These are phyloP conservation scores for Xestia xanthographa DNA, from an alignment of 2,888 invertebrate genomes.

Conservation along the genomic window DNA sequence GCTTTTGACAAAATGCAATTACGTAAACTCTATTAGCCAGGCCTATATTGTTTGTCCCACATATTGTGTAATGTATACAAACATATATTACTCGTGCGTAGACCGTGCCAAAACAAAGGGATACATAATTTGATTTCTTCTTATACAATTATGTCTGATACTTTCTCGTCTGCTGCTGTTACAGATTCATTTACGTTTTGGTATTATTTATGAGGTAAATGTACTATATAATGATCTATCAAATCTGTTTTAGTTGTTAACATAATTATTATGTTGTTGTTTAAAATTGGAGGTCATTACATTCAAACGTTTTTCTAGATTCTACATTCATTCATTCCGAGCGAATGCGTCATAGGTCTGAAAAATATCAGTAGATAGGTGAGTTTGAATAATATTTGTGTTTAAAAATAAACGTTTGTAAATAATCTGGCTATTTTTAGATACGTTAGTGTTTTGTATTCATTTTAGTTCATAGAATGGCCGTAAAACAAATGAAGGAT, in stretches of 20 bases:
- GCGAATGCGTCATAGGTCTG: slow-evolving; percentile 1
- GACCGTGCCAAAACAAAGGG: slow-evolving; percentile 52
- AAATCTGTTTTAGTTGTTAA: neutral
- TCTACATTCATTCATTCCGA: slow-evolving; percentile 1
- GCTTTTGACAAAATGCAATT: slow-evolving; percentile 52
- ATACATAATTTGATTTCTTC: slow-evolving; percentile 58
- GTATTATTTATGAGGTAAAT: slow-evolving; percentile 9
- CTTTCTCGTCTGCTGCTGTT: slow-evolving; percentile 21
- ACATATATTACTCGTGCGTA: slow-evolving; percentile 36
- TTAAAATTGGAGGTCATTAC: slow-evolving; percentile 28
- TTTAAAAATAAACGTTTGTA: neutral
- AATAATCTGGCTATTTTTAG: neutral
- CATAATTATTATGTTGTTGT: neutral
- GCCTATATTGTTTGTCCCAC: slow-evolving; percentile 46
- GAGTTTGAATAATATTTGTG: neutral
- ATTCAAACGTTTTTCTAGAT: slow-evolving; percentile 3
- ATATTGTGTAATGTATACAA: slow-evolving; percentile 43
- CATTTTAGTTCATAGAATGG: neutral
- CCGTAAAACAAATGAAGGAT: neutral
- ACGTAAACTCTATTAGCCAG: slow-evolving; percentile 44
- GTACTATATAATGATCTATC: neutral
- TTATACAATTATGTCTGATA: slow-evolving; percentile 29
- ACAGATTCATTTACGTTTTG: slow-evolving; percentile 25
- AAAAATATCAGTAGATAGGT: neutral
- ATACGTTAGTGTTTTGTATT: neutral